phyloP scores from a whole-genome alignment of 2,888 invertebrate species.

The Cheilosia impressa region DNA sequence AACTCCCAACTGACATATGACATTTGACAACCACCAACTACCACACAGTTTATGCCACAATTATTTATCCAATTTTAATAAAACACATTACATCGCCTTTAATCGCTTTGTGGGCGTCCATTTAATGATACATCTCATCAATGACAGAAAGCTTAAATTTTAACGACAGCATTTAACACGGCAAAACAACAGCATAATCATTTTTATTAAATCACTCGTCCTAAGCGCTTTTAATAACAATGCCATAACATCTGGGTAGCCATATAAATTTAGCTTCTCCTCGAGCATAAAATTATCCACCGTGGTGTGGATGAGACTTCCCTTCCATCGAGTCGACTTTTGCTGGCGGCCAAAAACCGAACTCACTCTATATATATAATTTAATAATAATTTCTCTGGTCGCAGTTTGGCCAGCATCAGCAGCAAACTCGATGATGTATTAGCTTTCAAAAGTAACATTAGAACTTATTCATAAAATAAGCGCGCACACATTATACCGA shows the following conservation, averaged over 20 bases:
- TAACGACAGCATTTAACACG: conserved; percentile 33
- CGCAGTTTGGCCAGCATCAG: conserved; percentile 8
- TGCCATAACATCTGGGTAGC: conserved; percentile 29
- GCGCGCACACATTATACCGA: not conserved
- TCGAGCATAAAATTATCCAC: conserved; percentile 13
- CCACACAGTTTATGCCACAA: too few relatives aligned
- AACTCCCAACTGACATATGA: too few relatives aligned
- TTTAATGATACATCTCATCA: conserved; percentile 16
- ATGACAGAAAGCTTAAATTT: conserved; percentile 23
- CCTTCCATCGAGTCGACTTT: not conserved
- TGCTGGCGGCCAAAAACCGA: not conserved
- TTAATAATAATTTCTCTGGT: conserved; percentile 40
- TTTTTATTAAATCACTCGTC: conserved; percentile 28
- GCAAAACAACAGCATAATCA: conserved; percentile 9
- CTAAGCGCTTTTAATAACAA: conserved; percentile 34
- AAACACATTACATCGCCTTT: conserved; percentile 9
- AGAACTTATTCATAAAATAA: conserved; percentile 38
- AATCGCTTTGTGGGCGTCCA: conserved; percentile 36
- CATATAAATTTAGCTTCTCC: conserved; percentile 11
- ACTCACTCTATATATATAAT: conserved; percentile 20
- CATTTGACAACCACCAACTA: too few relatives aligned
- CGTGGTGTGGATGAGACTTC: not conserved
- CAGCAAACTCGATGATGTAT: conserved; percentile 33
- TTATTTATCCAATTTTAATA: too few relatives aligned
- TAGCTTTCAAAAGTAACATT: conserved; percentile 52